Evolutionary conservation across 2,113 vertebrate genomes (phyloP), one percentile per base, ranked within the genome.

Genomic region (Phaethornis superciliosus): DNA sequence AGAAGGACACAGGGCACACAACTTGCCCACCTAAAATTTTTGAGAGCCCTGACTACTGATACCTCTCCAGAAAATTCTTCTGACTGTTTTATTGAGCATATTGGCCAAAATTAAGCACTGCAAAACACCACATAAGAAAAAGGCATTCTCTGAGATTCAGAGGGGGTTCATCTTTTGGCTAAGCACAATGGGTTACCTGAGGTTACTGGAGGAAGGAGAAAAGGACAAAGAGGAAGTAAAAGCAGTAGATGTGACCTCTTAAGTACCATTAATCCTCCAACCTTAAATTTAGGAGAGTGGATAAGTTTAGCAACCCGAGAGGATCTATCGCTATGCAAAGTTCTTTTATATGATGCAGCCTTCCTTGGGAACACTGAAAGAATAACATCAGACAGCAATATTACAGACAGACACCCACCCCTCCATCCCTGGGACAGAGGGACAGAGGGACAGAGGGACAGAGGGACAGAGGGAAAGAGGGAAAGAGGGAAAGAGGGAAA

Each of bases 201-300:
- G 93, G 91, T 85, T 40, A 88, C 70, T 10, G 46, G 52, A 78
- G 47, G 72, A 88, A 90, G 83, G 49, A 90, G 82, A 82, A 65
- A 59, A 85, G 93, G 86, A 88, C 58, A 77, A 58, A 91, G 89
- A 96, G 93, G 95, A 96, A 96, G 81, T 76, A 71, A 79, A 74
- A 68, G 47, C 27, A 24, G 22, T 47, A 84, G 81, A 51, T 35
- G 60, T 59, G 88, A 60, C 87, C 65, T 87, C 74, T 79, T 93
- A 93, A 95, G 69, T 56, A 93, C 94, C 62, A 93, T 72, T 95
- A 96, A 92, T 96, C 90, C 90, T 92, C 47, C 62, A 81, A 52
- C 21, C 84, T 95, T 95, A 95, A 90, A 93, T 95, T 90, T 94
- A 90, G 88, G 80, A 78, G 46, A 56, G 74, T 26, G 80, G 60